A percentile compares a stretch with the other conserved stretches of the same genome.
Conservation (phyloP, 35 echinoderm and acorn worm species). For the Stichopus chloronotus region DNA sequence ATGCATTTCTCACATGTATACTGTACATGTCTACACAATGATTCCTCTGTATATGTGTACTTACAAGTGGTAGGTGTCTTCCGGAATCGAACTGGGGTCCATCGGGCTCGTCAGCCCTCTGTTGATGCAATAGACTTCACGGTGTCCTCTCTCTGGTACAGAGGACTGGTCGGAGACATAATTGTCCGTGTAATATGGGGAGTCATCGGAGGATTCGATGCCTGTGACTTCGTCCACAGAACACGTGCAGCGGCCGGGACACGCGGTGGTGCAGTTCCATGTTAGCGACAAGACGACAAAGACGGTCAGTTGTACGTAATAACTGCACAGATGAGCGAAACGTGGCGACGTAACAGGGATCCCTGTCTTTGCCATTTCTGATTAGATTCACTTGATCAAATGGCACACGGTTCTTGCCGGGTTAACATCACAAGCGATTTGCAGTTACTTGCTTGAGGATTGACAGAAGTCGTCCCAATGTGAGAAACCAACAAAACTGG, state of each 20-base stretch:
- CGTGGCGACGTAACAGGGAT: not conserved
- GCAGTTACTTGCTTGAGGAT: too few relatives aligned
- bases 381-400: too few relatives aligned
- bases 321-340: not conserved
- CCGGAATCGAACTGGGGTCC: slow-evolving; percentile 15
- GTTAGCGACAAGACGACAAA: not conserved
- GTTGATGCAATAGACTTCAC: slow-evolving; percentile 57
- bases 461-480: too few relatives aligned
- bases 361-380: not conserved
- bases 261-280: not conserved
- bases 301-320: not conserved
- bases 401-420: too few relatives aligned
- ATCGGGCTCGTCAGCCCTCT: slow-evolving; percentile 45
- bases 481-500: too few relatives aligned
- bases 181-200: not conserved
- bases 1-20: too few relatives aligned
- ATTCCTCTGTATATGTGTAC: not conserved
- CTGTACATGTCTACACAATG: too few relatives aligned
- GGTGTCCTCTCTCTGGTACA: not conserved
- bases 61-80: slow-evolving; percentile 67
- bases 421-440: too few relatives aligned
- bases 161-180: not conserved
- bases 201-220: not conserved
- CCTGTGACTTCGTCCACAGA: not conserved
- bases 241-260: slow-evolving; percentile 57